phyloP scores from a whole-genome alignment of 35 echinoderm and acorn worm genomes.

The Hemicentrotus pulcherrimus region DNA sequence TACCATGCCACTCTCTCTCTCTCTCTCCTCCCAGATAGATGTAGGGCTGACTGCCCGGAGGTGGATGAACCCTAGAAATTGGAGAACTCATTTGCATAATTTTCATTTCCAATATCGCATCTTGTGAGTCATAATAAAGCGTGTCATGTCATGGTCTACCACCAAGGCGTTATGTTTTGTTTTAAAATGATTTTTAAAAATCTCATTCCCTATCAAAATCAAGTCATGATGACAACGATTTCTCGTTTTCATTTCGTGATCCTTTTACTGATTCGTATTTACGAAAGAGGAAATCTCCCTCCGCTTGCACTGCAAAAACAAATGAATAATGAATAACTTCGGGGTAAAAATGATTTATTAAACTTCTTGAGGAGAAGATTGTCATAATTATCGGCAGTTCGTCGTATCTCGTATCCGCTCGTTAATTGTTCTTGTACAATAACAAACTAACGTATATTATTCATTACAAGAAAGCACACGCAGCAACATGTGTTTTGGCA shows the following conservation, averaged over 20 bases:
- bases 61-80: background rate
- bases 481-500: background rate
- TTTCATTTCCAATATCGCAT: conserved; percentile 19
- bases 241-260: too few species aligned
- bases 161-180: background rate
- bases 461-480: background rate
- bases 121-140: background rate
- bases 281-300: background rate
- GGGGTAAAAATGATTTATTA: too few species aligned
- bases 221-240: too few species aligned
- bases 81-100: conserved; percentile 12
- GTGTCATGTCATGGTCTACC: background rate
- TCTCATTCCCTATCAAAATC: too few species aligned
- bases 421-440: background rate
- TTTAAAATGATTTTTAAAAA: too few species aligned
- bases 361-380: too few species aligned
- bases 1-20: background rate
- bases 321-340: background rate
- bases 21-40: background rate
- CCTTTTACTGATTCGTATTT: too few species aligned
- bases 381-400: too few species aligned
- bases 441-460: background rate
- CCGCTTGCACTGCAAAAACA: background rate
- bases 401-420: background rate
- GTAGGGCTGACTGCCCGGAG: background rate